These are phyloP conservation scores for Nephila pilipes DNA, from an alignment of 1,140 invertebrate genomes.

Conservation along the genomic window DNA sequence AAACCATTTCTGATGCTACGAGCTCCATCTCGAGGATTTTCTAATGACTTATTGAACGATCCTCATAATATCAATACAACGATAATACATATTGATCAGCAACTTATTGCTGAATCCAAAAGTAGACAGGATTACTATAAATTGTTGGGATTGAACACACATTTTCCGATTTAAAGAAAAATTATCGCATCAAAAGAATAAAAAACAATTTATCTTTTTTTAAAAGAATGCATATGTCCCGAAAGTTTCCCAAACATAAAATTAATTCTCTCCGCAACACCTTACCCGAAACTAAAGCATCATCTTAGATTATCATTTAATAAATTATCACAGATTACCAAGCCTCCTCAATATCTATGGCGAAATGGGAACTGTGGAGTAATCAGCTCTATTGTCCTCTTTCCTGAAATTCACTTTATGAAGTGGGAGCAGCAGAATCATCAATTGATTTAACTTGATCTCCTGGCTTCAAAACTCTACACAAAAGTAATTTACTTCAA, in stretches of 20 bases:
- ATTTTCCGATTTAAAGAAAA: no score
- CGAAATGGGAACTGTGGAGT: neutral
- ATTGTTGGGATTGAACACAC: no score
- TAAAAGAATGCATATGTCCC: no score
- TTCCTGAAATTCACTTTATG: neutral
- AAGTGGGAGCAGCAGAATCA: neutral
- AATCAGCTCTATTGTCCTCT: slow-evolving; percentile 11
- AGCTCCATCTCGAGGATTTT: no score
- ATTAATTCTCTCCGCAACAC: neutral
- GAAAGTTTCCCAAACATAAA: neutral
- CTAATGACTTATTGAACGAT: no score
- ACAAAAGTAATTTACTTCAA: slow-evolving; percentile 42
- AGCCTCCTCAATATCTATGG: neutral
- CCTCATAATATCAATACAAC: no score
- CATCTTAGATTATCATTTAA: neutral
- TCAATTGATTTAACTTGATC: slow-evolving; percentile 10
- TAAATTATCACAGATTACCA: slow-evolving; percentile 18
- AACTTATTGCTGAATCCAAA: no score
- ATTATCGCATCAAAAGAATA: no score
- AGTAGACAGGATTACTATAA: no score
- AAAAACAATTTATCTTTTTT: no score
- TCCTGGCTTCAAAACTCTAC: neutral
- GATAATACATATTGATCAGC: no score
- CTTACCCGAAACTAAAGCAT: neutral
- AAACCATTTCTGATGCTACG: no score